These are phyloP conservation scores for Hoplostethus mediterraneus DNA, from an alignment of 2,797 vertebrate genomes.

Conservation along the genomic window DNA sequence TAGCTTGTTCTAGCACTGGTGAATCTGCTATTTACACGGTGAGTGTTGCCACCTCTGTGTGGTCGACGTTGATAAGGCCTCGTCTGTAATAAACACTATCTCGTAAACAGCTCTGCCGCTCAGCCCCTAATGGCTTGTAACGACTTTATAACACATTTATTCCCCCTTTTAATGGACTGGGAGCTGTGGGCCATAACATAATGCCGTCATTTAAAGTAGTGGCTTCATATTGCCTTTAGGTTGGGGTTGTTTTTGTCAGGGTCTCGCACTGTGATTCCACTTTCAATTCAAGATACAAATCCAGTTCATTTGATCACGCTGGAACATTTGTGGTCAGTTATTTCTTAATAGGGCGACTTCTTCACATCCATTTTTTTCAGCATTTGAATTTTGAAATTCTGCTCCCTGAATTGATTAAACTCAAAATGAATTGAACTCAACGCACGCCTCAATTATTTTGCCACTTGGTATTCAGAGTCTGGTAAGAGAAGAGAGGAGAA, in stretches of 20 bases:
- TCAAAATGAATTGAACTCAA: constrained; percentile 57
- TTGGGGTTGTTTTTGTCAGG: constrained; percentile 64
- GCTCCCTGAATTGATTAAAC: not conserved
- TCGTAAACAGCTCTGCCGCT: constrained; percentile 83
- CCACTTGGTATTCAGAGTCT: constrained; percentile 75
- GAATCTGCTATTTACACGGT: constrained; percentile 70
- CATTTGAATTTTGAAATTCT: constrained; percentile 1
- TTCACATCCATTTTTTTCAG: not conserved
- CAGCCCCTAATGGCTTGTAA: constrained; percentile 82
- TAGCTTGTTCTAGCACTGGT: constrained; percentile 55
- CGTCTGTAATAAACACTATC: constrained; percentile 83
- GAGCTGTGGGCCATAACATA: constrained; percentile 74
- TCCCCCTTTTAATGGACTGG: constrained; percentile 80
- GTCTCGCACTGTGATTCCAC: constrained; percentile 46
- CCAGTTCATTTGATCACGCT: not conserved
- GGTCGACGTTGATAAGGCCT: constrained; percentile 80
- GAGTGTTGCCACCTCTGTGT: constrained; percentile 62
- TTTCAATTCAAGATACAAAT: not conserved
- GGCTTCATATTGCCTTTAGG: constrained; percentile 70
- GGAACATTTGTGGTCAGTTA: not conserved
- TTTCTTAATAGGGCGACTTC: not conserved
- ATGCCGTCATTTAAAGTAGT: constrained; percentile 76
- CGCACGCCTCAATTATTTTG: constrained; percentile 76
- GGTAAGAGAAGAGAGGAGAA: constrained; percentile 62
- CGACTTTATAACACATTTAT: constrained; percentile 85